A percentile compares a stretch with the other conserved stretches of the same genome.
phyloP scores from a whole-genome alignment of 1,140 invertebrate species.

The Heterodera carotae region DNA sequence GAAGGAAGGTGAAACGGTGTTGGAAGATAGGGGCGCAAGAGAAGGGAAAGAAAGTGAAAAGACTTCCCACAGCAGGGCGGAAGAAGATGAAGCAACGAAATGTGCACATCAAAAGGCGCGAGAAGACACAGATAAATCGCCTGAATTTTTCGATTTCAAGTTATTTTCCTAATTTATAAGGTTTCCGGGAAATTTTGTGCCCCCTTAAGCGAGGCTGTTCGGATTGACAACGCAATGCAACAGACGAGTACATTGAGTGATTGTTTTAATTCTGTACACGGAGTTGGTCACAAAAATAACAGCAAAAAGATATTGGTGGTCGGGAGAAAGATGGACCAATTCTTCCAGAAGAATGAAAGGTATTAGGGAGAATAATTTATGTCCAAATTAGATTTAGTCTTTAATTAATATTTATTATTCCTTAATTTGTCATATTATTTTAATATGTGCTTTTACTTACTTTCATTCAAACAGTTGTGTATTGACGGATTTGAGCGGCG shows the following conservation, averaged over 20 bases:
- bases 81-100: neutral
- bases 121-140: neutral
- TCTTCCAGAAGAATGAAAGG: conserved; percentile 16
- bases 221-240: conserved; percentile 28
- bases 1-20: too few relatives aligned
- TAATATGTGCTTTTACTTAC: neutral
- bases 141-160: conserved; percentile 17
- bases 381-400: neutral
- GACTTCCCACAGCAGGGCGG: too few relatives aligned
- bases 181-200: neutral
- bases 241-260: conserved; percentile 13
- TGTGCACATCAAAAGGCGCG: neutral
- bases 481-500: neutral
- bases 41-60: too few relatives aligned
- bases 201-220: conserved; percentile 32
- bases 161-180: neutral
- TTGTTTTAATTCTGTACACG: conserved; percentile 15
- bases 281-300: conserved; percentile 1
- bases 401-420: neutral
- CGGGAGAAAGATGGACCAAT: conserved; percentile 23
- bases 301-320: conserved; percentile 32
- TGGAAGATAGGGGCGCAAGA: too few relatives aligned
- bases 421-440: neutral
- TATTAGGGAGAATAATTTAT: neutral
- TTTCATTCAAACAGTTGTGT: conserved; percentile 9